Percentiles rank a stretch among this genome's conserved stretches.
Evolutionary conservation across 2,888 invertebrate genomes (phyloP).

Genomic region (Folsomia candida): DNA sequence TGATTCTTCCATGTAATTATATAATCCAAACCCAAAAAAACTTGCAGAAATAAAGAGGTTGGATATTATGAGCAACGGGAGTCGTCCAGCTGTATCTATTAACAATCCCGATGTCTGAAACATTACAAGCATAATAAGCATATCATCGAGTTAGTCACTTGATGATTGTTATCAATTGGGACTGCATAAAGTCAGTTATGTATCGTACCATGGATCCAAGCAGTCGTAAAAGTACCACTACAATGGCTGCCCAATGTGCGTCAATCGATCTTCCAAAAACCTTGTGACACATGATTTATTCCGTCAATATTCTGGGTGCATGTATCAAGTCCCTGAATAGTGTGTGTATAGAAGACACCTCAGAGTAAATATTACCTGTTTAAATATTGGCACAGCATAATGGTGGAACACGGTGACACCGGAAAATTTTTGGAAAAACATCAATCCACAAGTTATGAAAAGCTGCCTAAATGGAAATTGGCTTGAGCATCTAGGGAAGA

Average conservation of each 20-base stretch:
- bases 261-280: constrained; percentile 60
- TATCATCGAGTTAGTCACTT: no score
- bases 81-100: constrained; percentile 80
- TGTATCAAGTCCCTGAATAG: no score
- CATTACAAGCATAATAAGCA: no score
- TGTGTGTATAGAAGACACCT: no score
- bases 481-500: constrained; percentile 52
- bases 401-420: constrained; percentile 82
- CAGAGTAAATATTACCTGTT: constrained; percentile 67
- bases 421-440: constrained; percentile 76
- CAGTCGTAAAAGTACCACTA: constrained; percentile 79
- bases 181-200: no score
- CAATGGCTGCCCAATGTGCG: constrained; percentile 79
- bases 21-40: constrained; percentile 79
- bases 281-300: constrained; percentile 14
- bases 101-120: constrained; percentile 74
- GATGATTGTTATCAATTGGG: no score
- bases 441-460: constrained; percentile 76
- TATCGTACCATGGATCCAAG: constrained; percentile 79
- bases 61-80: constrained; percentile 78
- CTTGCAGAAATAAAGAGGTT: constrained; percentile 81
- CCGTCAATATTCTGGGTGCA: not conserved
- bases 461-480: constrained; percentile 47
- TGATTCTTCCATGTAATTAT: constrained; percentile 74
- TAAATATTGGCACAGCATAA: constrained; percentile 81